Percentiles rank a stretch among this genome's conserved stretches.
Evolutionary conservation across 2,888 invertebrate species (phyloP).

Genomic region (Catonia carolina): DNA sequence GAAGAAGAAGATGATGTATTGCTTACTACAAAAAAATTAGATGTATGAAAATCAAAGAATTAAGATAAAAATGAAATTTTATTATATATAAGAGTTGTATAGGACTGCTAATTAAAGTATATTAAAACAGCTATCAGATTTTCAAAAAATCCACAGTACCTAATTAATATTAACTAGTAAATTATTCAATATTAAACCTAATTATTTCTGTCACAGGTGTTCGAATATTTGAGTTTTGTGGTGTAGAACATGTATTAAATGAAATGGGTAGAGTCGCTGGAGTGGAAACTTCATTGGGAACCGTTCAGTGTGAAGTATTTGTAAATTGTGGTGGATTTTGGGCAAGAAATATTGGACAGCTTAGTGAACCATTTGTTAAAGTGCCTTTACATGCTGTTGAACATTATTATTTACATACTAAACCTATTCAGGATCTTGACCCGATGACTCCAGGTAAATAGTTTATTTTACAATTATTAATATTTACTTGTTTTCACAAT

Average conservation of each 20-base stretch:
- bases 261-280: conserved; percentile 59
- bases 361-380: conserved; percentile 78
- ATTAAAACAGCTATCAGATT: too few species aligned
- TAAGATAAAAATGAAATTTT: too few species aligned
- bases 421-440: conserved; percentile 66
- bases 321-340: conserved; percentile 95
- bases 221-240: conserved; percentile 69
- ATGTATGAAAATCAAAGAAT: too few species aligned
- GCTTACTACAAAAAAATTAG: too few species aligned
- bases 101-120: too few species aligned
- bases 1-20: too few species aligned
- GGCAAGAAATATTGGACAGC: conserved; percentile 82
- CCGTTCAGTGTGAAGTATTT: conserved; percentile 80
- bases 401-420: conserved; percentile 88
- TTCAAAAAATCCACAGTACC: too few species aligned
- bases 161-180: too few species aligned
- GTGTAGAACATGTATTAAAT: conserved; percentile 60
- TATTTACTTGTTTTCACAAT: neutral
- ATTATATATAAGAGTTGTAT: too few species aligned
- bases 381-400: conserved; percentile 83
- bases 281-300: conserved; percentile 70
- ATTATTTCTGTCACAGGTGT: conserved; percentile 61
- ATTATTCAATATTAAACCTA: too few species aligned
- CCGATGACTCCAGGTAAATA: conserved; percentile 69
- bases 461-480: conserved; percentile 24